These are phyloP conservation scores for Phanerotoma sp. DNA, from an alignment of 2,888 invertebrate genomes.

Conservation along the genomic window DNA sequence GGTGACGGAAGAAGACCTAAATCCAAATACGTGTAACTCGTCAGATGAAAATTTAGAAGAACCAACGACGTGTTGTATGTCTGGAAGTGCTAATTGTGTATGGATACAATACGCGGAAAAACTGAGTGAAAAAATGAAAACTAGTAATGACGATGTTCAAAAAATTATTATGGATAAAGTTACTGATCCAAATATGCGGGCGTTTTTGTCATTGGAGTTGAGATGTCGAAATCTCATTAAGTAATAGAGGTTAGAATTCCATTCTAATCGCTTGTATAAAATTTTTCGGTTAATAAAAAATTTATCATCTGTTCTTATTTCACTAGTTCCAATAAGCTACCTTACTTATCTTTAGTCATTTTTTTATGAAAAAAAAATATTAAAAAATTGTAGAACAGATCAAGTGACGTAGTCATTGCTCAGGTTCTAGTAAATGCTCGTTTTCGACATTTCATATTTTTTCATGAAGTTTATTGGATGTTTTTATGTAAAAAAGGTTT, in stretches of 20 bases:
- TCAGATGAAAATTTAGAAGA: slow-evolving; percentile 62
- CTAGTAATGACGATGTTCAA: slow-evolving; percentile 69
- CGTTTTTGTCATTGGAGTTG: slow-evolving; percentile 80
- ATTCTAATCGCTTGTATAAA: too few species aligned
- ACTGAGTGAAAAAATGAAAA: slow-evolving; percentile 64
- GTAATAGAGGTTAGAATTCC: slow-evolving; percentile 23
- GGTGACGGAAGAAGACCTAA: slow-evolving; percentile 26
- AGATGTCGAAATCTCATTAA: slow-evolving; percentile 52
- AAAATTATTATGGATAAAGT: slow-evolving; percentile 74
- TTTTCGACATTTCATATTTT: too few species aligned
- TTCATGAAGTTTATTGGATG: too few species aligned
- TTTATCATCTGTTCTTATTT: too few species aligned
- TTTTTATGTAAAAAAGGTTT: too few species aligned
- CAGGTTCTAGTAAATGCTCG: too few species aligned
- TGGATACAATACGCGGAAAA: slow-evolving; percentile 89
- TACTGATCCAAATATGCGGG: slow-evolving; percentile 78
- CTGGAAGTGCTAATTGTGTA: slow-evolving; percentile 91
- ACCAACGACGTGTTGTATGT: slow-evolving; percentile 87
- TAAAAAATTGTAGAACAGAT: too few species aligned
- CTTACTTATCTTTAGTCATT: too few species aligned
- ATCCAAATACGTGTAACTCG: not conserved
- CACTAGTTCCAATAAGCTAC: too few species aligned
- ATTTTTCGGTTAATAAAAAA: too few species aligned
- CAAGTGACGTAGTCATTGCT: too few species aligned
- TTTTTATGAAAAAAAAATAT: too few species aligned